These are phyloP conservation scores for Chloropsis cyanopogon DNA, from an alignment of 2,113 vertebrate species.

Conservation along the genomic window DNA sequence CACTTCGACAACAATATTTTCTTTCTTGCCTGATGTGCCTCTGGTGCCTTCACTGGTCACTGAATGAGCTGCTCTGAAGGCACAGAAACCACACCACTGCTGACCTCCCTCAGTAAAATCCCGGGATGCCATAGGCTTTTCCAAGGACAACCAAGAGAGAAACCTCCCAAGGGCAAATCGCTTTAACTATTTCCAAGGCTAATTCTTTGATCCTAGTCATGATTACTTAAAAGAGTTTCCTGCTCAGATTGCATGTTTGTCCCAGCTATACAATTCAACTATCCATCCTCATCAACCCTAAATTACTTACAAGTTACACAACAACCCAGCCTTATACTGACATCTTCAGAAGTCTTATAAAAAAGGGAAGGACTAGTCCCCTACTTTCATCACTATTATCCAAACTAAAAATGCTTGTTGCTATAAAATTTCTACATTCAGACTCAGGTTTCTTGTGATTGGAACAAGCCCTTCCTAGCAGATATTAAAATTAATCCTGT, in stretches of 20 bases:
- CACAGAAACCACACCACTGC: neutral
- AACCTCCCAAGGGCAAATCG: constrained; percentile 1
- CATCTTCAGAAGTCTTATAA: neutral
- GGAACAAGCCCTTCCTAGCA: neutral
- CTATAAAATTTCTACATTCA: neutral
- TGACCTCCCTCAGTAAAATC: neutral
- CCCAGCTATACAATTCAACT: neutral
- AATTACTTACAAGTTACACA: constrained; percentile 1
- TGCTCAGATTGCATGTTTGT: neutral
- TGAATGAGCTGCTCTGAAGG: neutral
- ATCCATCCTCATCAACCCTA: neutral
- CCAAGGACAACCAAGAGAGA: neutral
- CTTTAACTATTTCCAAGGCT: neutral
- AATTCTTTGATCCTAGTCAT: neutral
- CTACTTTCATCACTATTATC: neutral
- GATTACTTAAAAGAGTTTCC: neutral
- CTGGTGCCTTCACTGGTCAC: neutral
- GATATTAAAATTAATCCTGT: neutral
- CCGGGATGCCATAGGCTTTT: neutral
- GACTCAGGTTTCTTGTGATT: neutral
- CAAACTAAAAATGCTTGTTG: neutral
- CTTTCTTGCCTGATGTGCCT: constrained; percentile 18
- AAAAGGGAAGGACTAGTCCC: neutral
- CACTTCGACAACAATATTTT: neutral
- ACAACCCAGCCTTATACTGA: neutral